A percentile compares a stretch with the other conserved stretches of the same genome.
Conservation (phyloP, 2,888 invertebrate genomes). For the Helobdella robusta region DNA sequence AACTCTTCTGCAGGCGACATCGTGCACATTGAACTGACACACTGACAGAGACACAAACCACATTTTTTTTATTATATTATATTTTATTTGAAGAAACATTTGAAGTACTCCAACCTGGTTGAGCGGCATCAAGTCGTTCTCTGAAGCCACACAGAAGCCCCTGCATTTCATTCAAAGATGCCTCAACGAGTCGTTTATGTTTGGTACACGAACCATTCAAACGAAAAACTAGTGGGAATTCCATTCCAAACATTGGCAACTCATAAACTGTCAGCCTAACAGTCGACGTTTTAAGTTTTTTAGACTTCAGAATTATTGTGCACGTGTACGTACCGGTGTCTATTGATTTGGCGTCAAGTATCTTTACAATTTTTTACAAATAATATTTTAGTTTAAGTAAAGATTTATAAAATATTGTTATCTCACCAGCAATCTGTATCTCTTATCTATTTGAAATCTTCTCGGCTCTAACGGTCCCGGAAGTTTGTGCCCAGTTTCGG, state of each 20-base stretch:
- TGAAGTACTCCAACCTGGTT: too few species aligned
- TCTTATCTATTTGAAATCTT: not conserved
- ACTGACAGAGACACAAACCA: not conserved
- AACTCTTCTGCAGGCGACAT: not conserved
- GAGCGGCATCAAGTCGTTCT: too few species aligned
- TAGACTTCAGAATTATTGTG: conserved; percentile 15
- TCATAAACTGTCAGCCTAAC: conserved; percentile 3
- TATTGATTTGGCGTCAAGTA: not conserved
- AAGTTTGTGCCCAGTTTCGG: not conserved
- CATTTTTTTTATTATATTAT: too few species aligned
- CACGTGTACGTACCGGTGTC: not conserved
- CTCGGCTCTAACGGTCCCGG: not conserved
- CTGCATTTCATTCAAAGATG: not conserved
- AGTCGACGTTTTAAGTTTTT: not conserved
- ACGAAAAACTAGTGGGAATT: not conserved
- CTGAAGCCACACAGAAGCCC: not conserved
- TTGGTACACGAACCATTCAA: not conserved
- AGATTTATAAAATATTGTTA: too few species aligned
- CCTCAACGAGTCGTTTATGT: not conserved
- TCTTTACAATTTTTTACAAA: too few species aligned
- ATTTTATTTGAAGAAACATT: too few species aligned
- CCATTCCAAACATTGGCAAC: not conserved
- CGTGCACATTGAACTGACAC: not conserved
- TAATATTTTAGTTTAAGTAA: too few species aligned
- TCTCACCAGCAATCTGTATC: not conserved